Percentiles rank a stretch among this genome's conserved stretches.
These are phyloP conservation scores for Loxodonta africana DNA, from an alignment of 2,113 vertebrate species.

Conservation along the genomic window DNA sequence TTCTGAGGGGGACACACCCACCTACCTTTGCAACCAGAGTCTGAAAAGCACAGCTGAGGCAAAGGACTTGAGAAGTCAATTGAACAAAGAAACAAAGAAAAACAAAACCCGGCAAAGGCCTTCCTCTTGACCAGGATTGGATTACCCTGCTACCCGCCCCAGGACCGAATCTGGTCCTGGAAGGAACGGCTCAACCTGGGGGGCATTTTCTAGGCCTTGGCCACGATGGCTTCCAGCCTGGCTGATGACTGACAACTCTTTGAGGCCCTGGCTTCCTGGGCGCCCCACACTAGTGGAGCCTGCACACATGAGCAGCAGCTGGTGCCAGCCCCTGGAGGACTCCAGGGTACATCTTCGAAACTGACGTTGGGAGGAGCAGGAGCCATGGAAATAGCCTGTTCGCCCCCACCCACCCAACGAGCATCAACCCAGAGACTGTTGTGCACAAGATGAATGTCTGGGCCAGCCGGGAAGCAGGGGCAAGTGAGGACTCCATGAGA, in stretches of 20 bases:
- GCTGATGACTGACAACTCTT: neutral
- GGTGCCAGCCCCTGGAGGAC: neutral
- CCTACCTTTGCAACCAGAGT: neutral
- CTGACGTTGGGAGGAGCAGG: neutral
- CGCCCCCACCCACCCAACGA: neutral
- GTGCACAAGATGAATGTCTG: neutral
- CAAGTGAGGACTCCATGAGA: neutral
- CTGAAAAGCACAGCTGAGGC: neutral
- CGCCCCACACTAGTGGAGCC: neutral
- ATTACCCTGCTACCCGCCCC: no score
- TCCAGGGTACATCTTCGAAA: neutral
- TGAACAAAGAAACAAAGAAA: constrained; percentile 20
- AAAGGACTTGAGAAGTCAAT: neutral
- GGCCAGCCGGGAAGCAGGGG: neutral
- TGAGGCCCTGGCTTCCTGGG: neutral
- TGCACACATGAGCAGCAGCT: neutral
- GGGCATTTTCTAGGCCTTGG: constrained; percentile 6
- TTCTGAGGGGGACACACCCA: neutral
- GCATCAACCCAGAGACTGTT: neutral
- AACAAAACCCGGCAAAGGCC: neutral
- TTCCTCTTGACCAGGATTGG: neutral
- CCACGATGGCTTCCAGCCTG: neutral
- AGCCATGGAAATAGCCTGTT: neutral
- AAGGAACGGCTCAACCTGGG: neutral
- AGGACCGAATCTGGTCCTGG: neutral